Evolutionary conservation across 2,113 vertebrate genomes (phyloP).

Genomic region (Maccullochella peelii): DNA sequence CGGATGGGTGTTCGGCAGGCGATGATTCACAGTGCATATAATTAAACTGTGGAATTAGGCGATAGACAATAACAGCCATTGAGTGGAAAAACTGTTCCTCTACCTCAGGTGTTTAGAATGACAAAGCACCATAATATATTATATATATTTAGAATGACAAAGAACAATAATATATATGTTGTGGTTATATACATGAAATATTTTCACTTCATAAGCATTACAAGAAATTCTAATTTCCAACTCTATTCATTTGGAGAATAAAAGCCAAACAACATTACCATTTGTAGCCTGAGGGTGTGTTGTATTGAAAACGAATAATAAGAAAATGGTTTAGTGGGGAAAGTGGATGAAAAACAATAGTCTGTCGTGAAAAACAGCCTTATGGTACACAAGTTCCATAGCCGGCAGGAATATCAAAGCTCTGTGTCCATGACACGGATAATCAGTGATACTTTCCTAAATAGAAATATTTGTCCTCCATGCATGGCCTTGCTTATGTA

Average conservation of each 20-base stretch:
- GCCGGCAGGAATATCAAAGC: conserved; percentile 35
- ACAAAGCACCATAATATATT: conserved; percentile 19
- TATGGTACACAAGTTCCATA: conserved; percentile 5
- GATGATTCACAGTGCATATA: conserved; percentile 47
- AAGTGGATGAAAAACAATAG: conserved; percentile 43
- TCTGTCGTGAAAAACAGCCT: conserved; percentile 14
- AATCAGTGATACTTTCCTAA: conserved; percentile 27
- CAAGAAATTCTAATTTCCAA: conserved; percentile 45
- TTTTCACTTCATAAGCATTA: conserved; percentile 16
- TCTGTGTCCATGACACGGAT: conserved; percentile 24
- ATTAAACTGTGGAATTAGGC: conserved; percentile 59
- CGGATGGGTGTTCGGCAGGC: conserved; percentile 18
- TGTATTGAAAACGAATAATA: conserved; percentile 46
- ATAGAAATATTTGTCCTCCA: conserved; percentile 12
- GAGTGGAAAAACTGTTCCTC: conserved; percentile 31
- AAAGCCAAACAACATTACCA: conserved; percentile 42
- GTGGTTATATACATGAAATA: too few relatives aligned
- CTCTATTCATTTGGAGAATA: conserved; percentile 40
- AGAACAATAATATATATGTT: background rate
- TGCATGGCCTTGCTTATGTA: background rate
- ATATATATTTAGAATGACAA: conserved; percentile 53
- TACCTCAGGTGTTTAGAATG: conserved; percentile 42
- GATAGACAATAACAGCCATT: conserved; percentile 49
- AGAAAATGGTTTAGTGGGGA: conserved; percentile 32
- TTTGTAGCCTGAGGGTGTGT: conserved; percentile 34